Evolutionary conservation across 92 coral and sea anemone genomes (phyloP).

Genomic region (Galaxea fascicularis): DNA sequence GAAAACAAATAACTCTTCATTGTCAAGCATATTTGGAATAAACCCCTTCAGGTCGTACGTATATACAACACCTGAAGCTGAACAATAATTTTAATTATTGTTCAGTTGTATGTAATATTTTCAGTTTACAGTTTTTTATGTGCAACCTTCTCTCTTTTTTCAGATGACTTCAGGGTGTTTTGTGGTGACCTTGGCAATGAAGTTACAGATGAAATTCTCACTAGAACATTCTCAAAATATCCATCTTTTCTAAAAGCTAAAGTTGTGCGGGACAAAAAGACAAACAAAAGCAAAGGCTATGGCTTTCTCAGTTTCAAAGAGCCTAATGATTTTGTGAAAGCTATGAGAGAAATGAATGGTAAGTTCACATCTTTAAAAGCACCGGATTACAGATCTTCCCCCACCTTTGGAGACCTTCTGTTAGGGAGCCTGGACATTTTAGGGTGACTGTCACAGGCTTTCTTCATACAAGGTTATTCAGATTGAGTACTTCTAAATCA

Average conservation of each 20-base stretch:
- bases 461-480: no score
- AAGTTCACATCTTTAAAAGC: constrained; percentile 11
- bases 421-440: no score
- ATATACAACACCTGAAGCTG: no score
- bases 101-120: no score
- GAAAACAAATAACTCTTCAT: no score
- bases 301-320: constrained; percentile 99
- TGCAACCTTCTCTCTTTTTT: background rate
- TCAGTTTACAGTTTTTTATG: background rate
- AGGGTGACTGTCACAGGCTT: no score
- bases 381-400: no score
- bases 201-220: constrained; percentile 91
- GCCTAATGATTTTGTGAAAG: constrained; percentile 95
- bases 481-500: no score
- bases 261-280: constrained; percentile 94
- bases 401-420: no score
- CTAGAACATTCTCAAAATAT: constrained; percentile 93
- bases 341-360: constrained; percentile 99
- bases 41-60: no score
- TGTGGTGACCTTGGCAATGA: constrained; percentile 99
- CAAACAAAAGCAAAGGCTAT: constrained; percentile 92
- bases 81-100: no score
- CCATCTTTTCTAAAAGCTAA: constrained; percentile 94
- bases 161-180: constrained; percentile 96
- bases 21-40: no score